Conservation (phyloP, 1,140 invertebrate species). For the Oppia nitens region DNA sequence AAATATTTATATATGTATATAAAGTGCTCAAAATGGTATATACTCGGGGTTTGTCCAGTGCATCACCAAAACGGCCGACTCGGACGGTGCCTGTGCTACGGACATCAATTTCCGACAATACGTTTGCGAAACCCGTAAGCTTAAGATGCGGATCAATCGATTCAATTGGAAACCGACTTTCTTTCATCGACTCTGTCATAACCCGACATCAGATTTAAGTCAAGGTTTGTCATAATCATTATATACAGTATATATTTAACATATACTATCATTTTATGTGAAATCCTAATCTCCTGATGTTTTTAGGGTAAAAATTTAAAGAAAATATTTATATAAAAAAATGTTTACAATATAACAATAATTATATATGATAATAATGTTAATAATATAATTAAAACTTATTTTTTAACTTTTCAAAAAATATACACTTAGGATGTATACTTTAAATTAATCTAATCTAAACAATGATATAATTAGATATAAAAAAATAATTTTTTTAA, state of each 20-base stretch:
- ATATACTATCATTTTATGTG: too few species aligned
- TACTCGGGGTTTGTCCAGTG: not conserved
- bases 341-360: too few species aligned
- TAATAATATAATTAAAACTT: too few species aligned
- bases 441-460: too few species aligned
- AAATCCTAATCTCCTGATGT: too few species aligned
- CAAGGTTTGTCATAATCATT: not conserved
- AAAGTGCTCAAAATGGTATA: not conserved
- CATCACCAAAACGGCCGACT: not conserved
- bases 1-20: not conserved
- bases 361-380: too few species aligned
- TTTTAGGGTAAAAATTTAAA: too few species aligned
- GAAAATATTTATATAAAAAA: too few species aligned
- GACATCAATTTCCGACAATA: not conserved
- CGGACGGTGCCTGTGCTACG: not conserved
- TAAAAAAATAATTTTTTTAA: not conserved
- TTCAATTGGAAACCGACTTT: constrained; percentile 8
- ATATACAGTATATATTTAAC: too few species aligned
- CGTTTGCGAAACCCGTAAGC: not conserved
- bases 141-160: not conserved
- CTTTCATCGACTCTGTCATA: constrained; percentile 5
- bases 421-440: not conserved
- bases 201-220: not conserved
- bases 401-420: not conserved
- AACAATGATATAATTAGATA: not conserved